Evolutionary conservation across 2,888 invertebrate species (phyloP).

Genomic region (Eurytoma californica): DNA sequence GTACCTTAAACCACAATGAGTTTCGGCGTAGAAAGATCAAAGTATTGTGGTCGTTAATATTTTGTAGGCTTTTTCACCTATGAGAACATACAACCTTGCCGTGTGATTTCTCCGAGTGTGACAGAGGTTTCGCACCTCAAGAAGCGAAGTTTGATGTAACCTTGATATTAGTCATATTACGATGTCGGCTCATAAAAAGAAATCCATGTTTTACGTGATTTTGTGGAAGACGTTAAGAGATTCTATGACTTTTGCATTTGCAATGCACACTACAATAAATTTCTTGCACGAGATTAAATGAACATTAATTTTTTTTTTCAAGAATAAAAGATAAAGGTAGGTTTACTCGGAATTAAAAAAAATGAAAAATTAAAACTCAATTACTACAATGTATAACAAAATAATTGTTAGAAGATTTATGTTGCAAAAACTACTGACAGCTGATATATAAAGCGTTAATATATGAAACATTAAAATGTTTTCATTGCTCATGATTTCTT

Average conservation of each 20-base stretch:
- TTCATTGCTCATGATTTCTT: no score
- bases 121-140: neutral
- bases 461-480: no score
- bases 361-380: no score
- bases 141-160: conserved; percentile 15
- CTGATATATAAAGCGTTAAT: no score
- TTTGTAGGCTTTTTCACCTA: neutral
- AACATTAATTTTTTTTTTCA: no score
- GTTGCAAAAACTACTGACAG: no score
- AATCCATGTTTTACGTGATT: neutral
- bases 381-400: no score
- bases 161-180: neutral
- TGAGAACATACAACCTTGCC: conserved; percentile 14
- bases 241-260: no score
- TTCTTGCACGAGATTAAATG: neutral
- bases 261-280: neutral
- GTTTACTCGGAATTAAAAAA: no score
- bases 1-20: no score
- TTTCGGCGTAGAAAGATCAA: neutral
- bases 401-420: no score
- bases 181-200: neutral
- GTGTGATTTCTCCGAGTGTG: conserved; percentile 2
- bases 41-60: neutral
- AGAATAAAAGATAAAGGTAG: no score
- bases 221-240: neutral